phyloP scores from a whole-genome alignment of 2,113 vertebrate species.

The Lucifuga dentata region DNA sequence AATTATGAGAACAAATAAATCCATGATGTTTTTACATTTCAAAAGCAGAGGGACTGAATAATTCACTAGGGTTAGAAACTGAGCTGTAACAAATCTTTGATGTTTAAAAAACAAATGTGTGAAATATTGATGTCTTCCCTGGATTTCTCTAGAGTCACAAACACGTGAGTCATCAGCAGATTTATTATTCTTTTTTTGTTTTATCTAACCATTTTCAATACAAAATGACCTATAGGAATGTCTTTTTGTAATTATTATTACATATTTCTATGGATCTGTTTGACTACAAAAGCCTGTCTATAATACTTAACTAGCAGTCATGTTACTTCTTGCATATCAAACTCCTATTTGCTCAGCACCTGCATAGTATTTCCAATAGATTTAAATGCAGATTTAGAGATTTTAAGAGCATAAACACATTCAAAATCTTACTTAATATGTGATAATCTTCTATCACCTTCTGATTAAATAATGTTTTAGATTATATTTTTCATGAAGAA shows the following conservation, averaged over 20 bases:
- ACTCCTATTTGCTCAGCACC: constrained; percentile 13
- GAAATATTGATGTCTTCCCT: constrained; percentile 51
- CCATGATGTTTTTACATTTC: constrained; percentile 37
- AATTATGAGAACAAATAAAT: constrained; percentile 58
- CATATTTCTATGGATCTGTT: constrained; percentile 17
- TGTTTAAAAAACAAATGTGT: constrained; percentile 46
- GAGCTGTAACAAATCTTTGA: constrained; percentile 47
- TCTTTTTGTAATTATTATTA: constrained; percentile 30
- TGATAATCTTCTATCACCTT: neutral
- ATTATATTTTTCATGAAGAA: too few relatives aligned
- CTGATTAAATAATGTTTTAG: neutral
- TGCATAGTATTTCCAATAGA: neutral
- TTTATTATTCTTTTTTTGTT: constrained; percentile 6
- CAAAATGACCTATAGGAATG: constrained; percentile 33
- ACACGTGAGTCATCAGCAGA: constrained; percentile 43
- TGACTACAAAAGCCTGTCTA: constrained; percentile 32
- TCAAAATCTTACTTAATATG: neutral
- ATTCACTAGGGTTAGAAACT: constrained; percentile 37
- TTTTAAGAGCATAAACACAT: too few relatives aligned
- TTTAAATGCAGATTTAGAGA: too few relatives aligned
- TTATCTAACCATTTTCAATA: constrained; percentile 28
- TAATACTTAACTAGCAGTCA: too few relatives aligned
- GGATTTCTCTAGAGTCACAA: constrained; percentile 31
- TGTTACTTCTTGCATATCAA: constrained; percentile 9
- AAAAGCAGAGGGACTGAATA: constrained; percentile 39